Conservation (phyloP, 2,888 invertebrate genomes). For the Theretra japonica region DNA sequence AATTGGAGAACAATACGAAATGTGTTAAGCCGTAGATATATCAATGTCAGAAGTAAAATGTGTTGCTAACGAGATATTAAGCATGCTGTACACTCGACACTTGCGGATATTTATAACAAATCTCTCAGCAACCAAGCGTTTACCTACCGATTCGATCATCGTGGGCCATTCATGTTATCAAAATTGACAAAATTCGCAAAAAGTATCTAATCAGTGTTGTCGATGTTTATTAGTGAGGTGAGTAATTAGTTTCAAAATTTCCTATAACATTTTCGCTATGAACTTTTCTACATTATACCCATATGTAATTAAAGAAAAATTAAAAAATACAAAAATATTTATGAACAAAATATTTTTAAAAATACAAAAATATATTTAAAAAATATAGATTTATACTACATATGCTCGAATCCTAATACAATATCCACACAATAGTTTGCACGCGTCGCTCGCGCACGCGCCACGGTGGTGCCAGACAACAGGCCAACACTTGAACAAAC, state of each 20-base stretch:
- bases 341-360: no score
- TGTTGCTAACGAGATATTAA: not conserved
- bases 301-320: no score
- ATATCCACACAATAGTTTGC: not conserved
- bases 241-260: no score
- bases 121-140: not conserved
- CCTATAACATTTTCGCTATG: no score
- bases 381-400: not conserved
- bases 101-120: not conserved
- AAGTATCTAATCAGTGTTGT: no score
- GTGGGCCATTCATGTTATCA: no score
- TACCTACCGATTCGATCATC: no score
- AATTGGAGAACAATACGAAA: not conserved
- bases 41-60: not conserved
- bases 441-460: slow-evolving; percentile 10
- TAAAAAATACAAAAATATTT: no score
- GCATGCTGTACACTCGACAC: not conserved
- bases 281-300: no score
- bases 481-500: slow-evolving; percentile 5
- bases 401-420: not conserved
- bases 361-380: no score
- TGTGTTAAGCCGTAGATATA: not conserved
- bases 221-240: no score
- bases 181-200: no score
- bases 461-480: not conserved